These are phyloP conservation scores for Drosophila grimshawi DNA, from an alignment of 1,140 invertebrate species.

Conservation along the genomic window DNA sequence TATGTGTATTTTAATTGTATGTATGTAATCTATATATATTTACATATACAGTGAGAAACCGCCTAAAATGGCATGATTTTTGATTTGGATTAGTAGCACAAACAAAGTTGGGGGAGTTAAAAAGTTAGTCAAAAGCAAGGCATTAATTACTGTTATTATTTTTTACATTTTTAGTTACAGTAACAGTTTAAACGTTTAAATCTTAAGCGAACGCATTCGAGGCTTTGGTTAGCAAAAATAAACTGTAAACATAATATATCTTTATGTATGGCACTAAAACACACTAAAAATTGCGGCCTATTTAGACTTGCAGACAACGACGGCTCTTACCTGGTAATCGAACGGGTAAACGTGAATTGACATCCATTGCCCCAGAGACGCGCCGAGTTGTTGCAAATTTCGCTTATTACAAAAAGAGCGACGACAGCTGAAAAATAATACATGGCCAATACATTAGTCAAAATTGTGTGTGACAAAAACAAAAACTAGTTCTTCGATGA, in stretches of 20 bases:
- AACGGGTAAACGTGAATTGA: conserved; percentile 70
- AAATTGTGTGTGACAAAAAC: conserved; percentile 48
- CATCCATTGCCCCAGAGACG: conserved; percentile 59
- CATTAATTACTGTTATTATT: conserved; percentile 37
- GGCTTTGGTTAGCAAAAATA: conserved; percentile 12
- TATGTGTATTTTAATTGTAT: conserved; percentile 9
- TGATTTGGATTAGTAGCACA: conserved; percentile 47
- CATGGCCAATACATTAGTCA: conserved; percentile 65
- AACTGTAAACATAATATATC: conserved; percentile 5
- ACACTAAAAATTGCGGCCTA: conserved; percentile 4
- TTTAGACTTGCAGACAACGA: conserved; percentile 21
- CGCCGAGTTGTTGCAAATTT: conserved; percentile 49
- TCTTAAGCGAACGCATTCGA: conserved; percentile 47
- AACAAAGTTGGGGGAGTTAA: conserved; percentile 32
- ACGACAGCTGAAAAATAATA: conserved; percentile 55
- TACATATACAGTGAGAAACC: conserved; percentile 27
- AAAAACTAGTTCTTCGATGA: conserved; percentile 48
- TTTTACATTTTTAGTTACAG: conserved; percentile 26
- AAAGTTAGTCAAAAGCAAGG: conserved; percentile 46
- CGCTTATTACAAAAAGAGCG: conserved; percentile 39
- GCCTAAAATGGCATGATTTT: conserved; percentile 26
- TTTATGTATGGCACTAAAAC: conserved; percentile 10
- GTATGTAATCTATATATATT: conserved; percentile 3
- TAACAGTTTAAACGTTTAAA: conserved; percentile 19
- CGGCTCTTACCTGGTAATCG: conserved; percentile 71